A percentile compares a stretch with the other conserved stretches of the same genome.
phyloP scores from a whole-genome alignment of 53 echinoderm and acorn worm species.

The Astropecten irregularis region DNA sequence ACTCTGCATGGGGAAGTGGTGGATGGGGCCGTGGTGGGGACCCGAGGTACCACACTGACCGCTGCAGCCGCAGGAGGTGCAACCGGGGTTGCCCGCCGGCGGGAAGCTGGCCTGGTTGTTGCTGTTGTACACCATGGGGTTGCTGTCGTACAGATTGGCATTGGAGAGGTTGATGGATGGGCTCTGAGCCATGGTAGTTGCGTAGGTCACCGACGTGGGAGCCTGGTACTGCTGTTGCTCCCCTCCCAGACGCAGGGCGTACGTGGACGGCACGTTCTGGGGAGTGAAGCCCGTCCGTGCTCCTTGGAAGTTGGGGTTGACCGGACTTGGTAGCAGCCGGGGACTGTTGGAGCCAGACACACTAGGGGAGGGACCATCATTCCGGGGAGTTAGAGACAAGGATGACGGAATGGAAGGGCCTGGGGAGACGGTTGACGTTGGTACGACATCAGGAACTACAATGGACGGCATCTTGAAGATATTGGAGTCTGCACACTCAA shows the following conservation, averaged over 20 bases:
- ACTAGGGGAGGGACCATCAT: not conserved
- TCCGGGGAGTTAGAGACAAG: slow-evolving; percentile 17
- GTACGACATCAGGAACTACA: slow-evolving; percentile 35
- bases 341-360: slow-evolving; percentile 11
- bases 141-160: slow-evolving; percentile 20
- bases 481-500: slow-evolving; percentile 35
- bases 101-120: slow-evolving; percentile 57
- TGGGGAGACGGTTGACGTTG: slow-evolving; percentile 17
- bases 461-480: slow-evolving; percentile 52
- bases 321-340: slow-evolving; percentile 23
- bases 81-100: slow-evolving; percentile 37
- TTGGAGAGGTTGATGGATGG: slow-evolving; percentile 36
- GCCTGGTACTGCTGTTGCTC: slow-evolving; percentile 51
- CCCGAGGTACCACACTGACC: slow-evolving; percentile 72
- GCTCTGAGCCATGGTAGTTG: slow-evolving; percentile 61
- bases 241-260: slow-evolving; percentile 2
- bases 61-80: slow-evolving; percentile 80
- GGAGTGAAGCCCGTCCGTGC: slow-evolving; percentile 11
- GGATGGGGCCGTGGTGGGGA: slow-evolving; percentile 47
- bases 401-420: slow-evolving; percentile 16
- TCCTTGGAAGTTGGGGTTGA: slow-evolving; percentile 48
- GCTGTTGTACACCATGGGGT: slow-evolving; percentile 64
- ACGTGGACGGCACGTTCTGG: not conserved
- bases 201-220: slow-evolving; percentile 79
- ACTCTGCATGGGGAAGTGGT: slow-evolving; percentile 52